Percentiles rank a stretch among this genome's conserved stretches.
These are phyloP conservation scores for Bhutanitis thaidina DNA, from an alignment of 2,888 invertebrate genomes.

Conservation along the genomic window DNA sequence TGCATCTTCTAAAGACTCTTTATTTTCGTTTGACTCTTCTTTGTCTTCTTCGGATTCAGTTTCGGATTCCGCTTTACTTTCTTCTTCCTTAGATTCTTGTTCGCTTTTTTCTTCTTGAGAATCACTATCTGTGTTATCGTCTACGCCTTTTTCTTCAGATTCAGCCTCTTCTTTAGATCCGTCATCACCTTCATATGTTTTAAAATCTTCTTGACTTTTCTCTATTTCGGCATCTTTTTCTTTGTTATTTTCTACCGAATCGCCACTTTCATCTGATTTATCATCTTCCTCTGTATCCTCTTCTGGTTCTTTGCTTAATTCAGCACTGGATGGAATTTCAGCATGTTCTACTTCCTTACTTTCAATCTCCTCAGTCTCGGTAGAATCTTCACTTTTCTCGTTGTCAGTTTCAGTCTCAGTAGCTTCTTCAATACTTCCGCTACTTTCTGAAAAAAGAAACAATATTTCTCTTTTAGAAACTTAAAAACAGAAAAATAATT, in stretches of 20 bases:
- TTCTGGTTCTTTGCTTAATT: constrained; percentile 18
- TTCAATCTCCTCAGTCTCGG: constrained; percentile 40
- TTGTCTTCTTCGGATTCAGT: constrained; percentile 38
- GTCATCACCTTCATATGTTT: constrained; percentile 58
- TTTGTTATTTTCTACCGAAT: constrained; percentile 36
- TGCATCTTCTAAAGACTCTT: constrained; percentile 26
- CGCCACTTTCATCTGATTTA: constrained; percentile 43
- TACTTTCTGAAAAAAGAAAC: constrained; percentile 57
- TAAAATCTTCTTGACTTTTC: constrained; percentile 32
- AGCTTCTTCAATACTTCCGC: constrained; percentile 45
- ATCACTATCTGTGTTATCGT: constrained; percentile 34
- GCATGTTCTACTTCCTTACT: constrained; percentile 40
- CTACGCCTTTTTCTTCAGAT: constrained; percentile 46
- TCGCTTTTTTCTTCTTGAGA: constrained; percentile 40
- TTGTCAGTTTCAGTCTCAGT: constrained; percentile 34
- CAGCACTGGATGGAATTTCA: constrained; percentile 37
- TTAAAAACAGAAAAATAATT: constrained; percentile 4
- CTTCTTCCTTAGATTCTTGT: constrained; percentile 46
- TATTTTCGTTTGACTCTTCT: constrained; percentile 27
- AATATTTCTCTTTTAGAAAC: too few species aligned
- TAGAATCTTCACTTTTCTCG: constrained; percentile 31
- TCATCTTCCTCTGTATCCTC: constrained; percentile 32
- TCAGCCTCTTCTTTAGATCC: constrained; percentile 69
- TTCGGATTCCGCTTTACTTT: constrained; percentile 44
- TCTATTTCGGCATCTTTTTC: constrained; percentile 29